Evolutionary conservation across 2,797 vertebrate genomes (phyloP).

Genomic region (Ptychobarbus kaznakovi): DNA sequence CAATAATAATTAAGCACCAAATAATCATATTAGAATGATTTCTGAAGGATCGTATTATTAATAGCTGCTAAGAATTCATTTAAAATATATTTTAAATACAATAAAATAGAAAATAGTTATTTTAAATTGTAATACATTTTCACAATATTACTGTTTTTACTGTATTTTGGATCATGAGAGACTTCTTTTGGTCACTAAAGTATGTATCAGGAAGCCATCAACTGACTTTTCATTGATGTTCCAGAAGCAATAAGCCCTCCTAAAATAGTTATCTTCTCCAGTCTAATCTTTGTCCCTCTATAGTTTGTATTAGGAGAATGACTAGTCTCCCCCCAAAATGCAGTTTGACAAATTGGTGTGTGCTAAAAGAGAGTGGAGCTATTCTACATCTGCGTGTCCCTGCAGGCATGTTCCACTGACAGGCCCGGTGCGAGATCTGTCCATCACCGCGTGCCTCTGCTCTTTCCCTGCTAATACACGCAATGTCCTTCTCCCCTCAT

Average conservation of each 20-base stretch:
- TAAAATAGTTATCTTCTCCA: conserved; percentile 28
- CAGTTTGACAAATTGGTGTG: conserved; percentile 42
- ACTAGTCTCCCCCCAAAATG: conserved; percentile 31
- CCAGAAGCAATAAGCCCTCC: not conserved
- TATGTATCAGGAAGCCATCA: not conserved
- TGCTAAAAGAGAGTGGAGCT: conserved; percentile 37
- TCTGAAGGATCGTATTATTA: not conserved
- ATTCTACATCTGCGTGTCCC: conserved; percentile 47
- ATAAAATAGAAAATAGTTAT: not conserved
- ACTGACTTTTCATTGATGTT: not conserved
- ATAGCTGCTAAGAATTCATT: not conserved
- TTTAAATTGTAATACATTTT: not conserved
- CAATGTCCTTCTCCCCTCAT: conserved; percentile 46
- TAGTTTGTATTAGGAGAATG: conserved; percentile 34
- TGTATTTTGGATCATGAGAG: not conserved
- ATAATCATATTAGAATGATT: not conserved
- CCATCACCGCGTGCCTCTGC: conserved; percentile 48
- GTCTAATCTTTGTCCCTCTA: conserved; percentile 10
- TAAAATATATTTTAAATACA: not conserved
- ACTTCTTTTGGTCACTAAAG: not conserved
- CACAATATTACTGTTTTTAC: not conserved
- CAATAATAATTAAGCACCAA: not conserved
- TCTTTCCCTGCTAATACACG: conserved; percentile 38
- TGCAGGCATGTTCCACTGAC: conserved; percentile 54
- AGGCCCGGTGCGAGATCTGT: conserved; percentile 52